Conservation (phyloP, 2,113 vertebrate species). For the Sus scrofa region DNA sequence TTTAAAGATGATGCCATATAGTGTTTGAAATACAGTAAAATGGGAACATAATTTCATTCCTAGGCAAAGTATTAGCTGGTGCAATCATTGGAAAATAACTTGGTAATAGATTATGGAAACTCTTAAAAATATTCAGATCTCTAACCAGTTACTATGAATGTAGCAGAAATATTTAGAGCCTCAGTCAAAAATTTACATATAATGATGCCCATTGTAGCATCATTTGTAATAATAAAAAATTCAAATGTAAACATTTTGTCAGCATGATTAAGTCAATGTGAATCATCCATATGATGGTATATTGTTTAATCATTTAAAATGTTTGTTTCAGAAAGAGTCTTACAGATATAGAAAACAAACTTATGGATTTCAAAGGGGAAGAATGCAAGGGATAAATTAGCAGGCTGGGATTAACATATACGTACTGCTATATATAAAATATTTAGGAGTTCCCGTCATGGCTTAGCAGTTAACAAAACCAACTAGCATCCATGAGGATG, state of each 20-base stretch:
- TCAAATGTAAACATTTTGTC: background rate
- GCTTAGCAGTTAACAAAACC: too few species aligned
- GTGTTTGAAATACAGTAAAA: background rate
- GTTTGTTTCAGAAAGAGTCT: too few species aligned
- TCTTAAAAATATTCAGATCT: background rate
- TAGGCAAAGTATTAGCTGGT: background rate
- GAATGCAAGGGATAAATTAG: too few species aligned
- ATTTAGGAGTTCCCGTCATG: too few species aligned
- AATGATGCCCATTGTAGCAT: background rate
- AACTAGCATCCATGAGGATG: too few species aligned
- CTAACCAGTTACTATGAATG: background rate
- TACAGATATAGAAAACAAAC: too few species aligned
- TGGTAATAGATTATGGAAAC: background rate
- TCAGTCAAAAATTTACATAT: background rate
- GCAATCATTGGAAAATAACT: background rate
- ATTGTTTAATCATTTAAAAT: background rate
- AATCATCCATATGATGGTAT: background rate
- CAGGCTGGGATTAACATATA: too few species aligned
- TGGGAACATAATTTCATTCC: background rate
- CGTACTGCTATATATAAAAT: too few species aligned
- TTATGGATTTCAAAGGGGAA: too few species aligned
- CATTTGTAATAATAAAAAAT: background rate
- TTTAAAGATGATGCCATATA: background rate
- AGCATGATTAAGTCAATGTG: background rate
- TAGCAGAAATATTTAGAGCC: background rate